phyloP scores from a whole-genome alignment of 1,140 invertebrate genomes.

The Melipona quadrifasciata region DNA sequence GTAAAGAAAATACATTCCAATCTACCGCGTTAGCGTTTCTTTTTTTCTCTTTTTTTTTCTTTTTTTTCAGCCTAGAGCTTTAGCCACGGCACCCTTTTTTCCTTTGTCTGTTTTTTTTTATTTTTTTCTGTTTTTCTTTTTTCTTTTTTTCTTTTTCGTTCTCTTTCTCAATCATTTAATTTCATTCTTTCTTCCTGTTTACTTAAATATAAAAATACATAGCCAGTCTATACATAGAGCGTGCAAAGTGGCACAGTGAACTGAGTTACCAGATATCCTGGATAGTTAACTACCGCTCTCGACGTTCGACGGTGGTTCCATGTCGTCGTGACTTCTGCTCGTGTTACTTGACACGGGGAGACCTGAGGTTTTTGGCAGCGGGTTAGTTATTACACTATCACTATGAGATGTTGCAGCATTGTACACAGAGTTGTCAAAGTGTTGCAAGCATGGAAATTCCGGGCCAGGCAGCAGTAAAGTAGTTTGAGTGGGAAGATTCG shows the following conservation, averaged over 20 bases:
- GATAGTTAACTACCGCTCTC: slow-evolving; percentile 81
- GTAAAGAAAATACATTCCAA: slow-evolving; percentile 29
- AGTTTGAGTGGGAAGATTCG: slow-evolving; percentile 79
- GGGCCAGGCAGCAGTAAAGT: slow-evolving; percentile 76
- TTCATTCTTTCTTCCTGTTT: slow-evolving; percentile 62
- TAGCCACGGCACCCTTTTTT: slow-evolving; percentile 71
- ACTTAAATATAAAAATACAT: slow-evolving; percentile 83
- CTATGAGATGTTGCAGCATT: slow-evolving; percentile 73
- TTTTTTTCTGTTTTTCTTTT: slow-evolving; percentile 60
- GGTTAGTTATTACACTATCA: slow-evolving; percentile 76
- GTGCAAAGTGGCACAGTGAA: slow-evolving; percentile 81
- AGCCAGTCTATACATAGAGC: slow-evolving; percentile 82
- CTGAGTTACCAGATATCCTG: slow-evolving; percentile 76
- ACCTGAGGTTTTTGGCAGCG: slow-evolving; percentile 78
- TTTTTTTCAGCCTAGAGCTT: slow-evolving; percentile 50
- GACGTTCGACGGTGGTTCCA: slow-evolving; percentile 73
- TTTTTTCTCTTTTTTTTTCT: background rate
- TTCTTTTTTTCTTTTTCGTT: slow-evolving; percentile 45
- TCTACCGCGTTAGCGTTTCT: slow-evolving; percentile 26
- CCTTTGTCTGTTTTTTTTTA: slow-evolving; percentile 33
- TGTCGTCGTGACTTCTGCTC: slow-evolving; percentile 75
- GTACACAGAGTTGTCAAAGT: slow-evolving; percentile 72
- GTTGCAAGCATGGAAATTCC: slow-evolving; percentile 77
- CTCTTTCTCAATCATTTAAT: slow-evolving; percentile 57
- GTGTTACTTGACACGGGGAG: slow-evolving; percentile 74